Evolutionary conservation across 2,888 invertebrate species (phyloP), one percentile per base, ranked within the genome.

Genomic region (Amblyjoppa proteus): DNA sequence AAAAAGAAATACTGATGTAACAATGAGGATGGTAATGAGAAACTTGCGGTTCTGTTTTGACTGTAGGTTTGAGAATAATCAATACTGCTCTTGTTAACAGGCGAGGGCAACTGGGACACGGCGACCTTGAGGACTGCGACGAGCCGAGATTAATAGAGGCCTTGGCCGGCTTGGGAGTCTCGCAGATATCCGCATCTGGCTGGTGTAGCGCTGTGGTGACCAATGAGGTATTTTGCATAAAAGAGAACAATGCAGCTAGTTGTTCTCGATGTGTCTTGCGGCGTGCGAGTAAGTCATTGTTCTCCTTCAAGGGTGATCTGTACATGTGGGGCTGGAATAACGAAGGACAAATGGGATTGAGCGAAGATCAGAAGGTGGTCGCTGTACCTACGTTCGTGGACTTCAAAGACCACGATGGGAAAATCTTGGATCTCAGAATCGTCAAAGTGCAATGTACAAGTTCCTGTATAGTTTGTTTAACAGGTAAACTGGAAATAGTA

Each of bases 291-390:
- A 20, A 38, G 56, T 68, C 25, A 9, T 61, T 6, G 31, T 16
- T 64, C 6, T 16, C n/a, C 16, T 76, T 73, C 70, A 25, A 95
- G 93, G 98, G 98, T 16, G 98, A 98, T 93, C 91, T 98, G 0
- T 99, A 98, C 92, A 95, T 96, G 2, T 99, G 99, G 98, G 99
- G 99, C 7, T 98, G 97, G 97, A 99, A 99, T 94, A 96, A 97
- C 86, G 96, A 96, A 90, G 98, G 98, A 0, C 98, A 99, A 93
- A 94, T 99, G 20, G 98, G 98, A 7, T 93, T 97, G 49, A 91
- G 92, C 7, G 92, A 94, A 84, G 94, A 94, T 83, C 92, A 91
- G 51, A 92, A 93, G 85, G 91, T 95, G 45, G 92, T 95, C 90
- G 94, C 96, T 2, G 90, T 94, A 38, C 94, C 95, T 31, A 95